A percentile compares a stretch with the other conserved stretches of the same genome.
phyloP scores from a whole-genome alignment of 64 coral and sea anemone genomes.

The Actinia equina region DNA sequence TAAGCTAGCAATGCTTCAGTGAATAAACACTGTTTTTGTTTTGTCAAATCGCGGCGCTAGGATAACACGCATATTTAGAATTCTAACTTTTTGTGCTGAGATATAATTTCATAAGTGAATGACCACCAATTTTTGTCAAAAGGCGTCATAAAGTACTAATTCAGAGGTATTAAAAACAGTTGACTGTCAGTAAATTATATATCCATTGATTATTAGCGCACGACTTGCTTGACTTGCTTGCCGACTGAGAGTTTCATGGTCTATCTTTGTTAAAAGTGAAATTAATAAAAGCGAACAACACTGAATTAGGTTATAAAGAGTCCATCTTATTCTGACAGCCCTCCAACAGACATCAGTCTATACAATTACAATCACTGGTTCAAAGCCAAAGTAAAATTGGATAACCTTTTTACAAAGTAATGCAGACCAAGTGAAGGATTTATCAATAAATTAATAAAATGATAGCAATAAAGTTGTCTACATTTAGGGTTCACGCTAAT shows the following conservation, averaged over 20 bases:
- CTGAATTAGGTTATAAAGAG: neutral
- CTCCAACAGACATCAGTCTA: constrained; percentile 9
- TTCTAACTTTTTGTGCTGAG: neutral
- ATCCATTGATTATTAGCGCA: neutral
- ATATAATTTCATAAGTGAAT: neutral
- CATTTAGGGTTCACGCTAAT: neutral
- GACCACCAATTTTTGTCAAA: neutral
- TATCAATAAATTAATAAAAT: constrained; percentile 2
- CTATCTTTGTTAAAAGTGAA: neutral
- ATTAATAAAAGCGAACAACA: neutral
- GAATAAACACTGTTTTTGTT: no score
- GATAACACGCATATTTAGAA: no score
- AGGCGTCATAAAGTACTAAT: neutral
- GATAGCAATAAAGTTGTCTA: neutral
- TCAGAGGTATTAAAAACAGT: neutral
- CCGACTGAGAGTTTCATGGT: neutral
- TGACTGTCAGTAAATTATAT: neutral
- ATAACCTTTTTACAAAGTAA: neutral
- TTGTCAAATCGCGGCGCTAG: no score
- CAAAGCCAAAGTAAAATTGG: constrained; percentile 1
- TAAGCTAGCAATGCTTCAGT: no score
- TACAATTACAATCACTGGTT: neutral
- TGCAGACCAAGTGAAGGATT: neutral
- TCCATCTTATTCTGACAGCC: neutral
- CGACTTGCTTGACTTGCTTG: neutral